Evolutionary conservation across 2,888 invertebrate genomes (phyloP).

Genomic region (Lasioglossum malachurum): DNA sequence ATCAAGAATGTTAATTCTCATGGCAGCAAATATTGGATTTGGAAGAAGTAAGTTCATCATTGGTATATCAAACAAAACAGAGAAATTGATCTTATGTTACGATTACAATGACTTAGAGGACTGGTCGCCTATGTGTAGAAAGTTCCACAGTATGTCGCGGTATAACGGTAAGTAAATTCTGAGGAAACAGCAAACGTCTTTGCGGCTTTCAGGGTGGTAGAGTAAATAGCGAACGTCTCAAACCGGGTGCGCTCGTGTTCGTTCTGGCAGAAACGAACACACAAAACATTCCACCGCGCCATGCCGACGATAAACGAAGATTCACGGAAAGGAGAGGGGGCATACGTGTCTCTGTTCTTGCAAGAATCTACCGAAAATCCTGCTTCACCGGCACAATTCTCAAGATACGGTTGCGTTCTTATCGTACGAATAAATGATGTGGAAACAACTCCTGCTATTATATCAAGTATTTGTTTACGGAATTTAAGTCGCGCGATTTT

Average conservation of each 20-base stretch:
- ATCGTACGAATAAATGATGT: constrained; percentile 47
- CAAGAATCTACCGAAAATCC: constrained; percentile 43
- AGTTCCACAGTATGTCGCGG: neutral
- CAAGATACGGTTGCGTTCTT: constrained; percentile 20
- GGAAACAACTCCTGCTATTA: constrained; percentile 35
- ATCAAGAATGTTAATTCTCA: neutral
- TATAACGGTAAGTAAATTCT: constrained; percentile 44
- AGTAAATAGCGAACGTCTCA: constrained; percentile 23
- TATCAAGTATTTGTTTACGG: constrained; percentile 28
- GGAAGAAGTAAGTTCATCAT: neutral
- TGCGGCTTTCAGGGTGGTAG: constrained; percentile 27
- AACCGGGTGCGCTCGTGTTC: constrained; percentile 12
- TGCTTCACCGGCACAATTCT: constrained; percentile 21
- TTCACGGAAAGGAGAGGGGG: constrained; percentile 27
- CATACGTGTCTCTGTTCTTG: constrained; percentile 6
- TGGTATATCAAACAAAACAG: neutral
- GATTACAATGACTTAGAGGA: neutral
- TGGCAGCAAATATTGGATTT: neutral
- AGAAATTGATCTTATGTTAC: neutral
- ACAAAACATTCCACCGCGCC: constrained; percentile 2
- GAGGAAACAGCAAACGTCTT: neutral
- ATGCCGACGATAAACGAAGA: constrained; percentile 36
- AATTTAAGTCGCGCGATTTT: constrained; percentile 9
- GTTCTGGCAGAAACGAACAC: constrained; percentile 25
- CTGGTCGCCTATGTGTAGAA: neutral